These are phyloP conservation scores for Syngnathus floridae DNA, from an alignment of 2,113 vertebrate genomes.

Conservation along the genomic window DNA sequence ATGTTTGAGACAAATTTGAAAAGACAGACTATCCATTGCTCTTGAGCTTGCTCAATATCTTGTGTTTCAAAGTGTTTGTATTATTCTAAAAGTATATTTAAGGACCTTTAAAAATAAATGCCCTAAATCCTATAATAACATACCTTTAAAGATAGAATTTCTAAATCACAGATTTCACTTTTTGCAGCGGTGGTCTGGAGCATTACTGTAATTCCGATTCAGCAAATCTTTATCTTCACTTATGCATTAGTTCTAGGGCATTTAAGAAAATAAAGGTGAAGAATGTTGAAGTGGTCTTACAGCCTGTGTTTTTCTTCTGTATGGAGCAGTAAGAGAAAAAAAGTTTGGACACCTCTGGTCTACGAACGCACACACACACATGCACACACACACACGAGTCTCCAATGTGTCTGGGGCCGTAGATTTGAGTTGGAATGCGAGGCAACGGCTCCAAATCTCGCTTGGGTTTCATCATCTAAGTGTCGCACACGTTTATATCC, in stretches of 20 bases:
- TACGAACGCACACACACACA: slow-evolving; percentile 6
- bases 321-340: neutral
- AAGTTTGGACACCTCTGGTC: neutral
- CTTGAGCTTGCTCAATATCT: no score
- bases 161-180: no score
- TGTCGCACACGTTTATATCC: slow-evolving; percentile 47
- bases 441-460: slow-evolving; percentile 30
- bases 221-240: neutral
- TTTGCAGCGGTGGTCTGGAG: no score
- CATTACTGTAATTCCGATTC: neutral
- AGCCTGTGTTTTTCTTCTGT: neutral
- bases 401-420: slow-evolving; percentile 33
- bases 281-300: neutral
- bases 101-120: no score
- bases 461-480: slow-evolving; percentile 46
- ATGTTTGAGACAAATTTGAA: no score
- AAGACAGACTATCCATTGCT: no score
- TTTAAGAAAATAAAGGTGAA: neutral
- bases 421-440: slow-evolving; percentile 38
- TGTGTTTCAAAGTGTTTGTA: no score
- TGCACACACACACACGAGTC: slow-evolving; percentile 19
- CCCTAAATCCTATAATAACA: no score
- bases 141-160: no score
- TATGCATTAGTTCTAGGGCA: neutral
- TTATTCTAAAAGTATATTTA: no score